Evolutionary conservation across 1,140 invertebrate genomes (phyloP).

Genomic region (Hermatobates lingyangjiaoensis): DNA sequence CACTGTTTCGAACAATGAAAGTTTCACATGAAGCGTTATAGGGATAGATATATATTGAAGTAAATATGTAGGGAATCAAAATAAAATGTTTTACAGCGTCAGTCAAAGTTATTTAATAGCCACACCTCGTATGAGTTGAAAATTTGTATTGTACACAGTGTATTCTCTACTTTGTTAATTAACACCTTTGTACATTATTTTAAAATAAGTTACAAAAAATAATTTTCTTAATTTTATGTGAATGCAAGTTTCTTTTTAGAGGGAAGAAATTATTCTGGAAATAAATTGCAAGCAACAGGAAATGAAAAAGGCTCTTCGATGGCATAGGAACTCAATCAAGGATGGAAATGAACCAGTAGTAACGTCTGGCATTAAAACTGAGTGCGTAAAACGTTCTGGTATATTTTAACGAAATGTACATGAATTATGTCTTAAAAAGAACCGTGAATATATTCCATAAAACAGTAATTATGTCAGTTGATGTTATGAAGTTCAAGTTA

Average conservation of each 20-base stretch:
- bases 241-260: constrained; percentile 22
- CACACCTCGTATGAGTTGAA: neutral
- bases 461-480: neutral
- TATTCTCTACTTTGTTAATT: neutral
- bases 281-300: constrained; percentile 44
- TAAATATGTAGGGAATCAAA: too few species aligned
- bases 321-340: constrained; percentile 21
- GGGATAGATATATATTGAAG: too few species aligned
- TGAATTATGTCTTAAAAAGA: neutral
- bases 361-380: neutral
- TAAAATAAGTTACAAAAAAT: neutral
- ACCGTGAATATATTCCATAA: neutral
- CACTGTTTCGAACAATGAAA: neutral
- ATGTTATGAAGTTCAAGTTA: neutral
- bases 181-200: neutral
- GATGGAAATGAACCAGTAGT: constrained; percentile 5
- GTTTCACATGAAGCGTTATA: too few species aligned
- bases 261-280: constrained; percentile 43
- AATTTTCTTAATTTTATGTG: neutral
- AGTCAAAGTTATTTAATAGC: neutral
- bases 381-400: neutral
- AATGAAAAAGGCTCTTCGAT: constrained; percentile 35
- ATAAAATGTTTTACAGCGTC: neutral
- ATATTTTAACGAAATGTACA: neutral
- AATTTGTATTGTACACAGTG: neutral